These are phyloP conservation scores for Columbina picui DNA, from an alignment of 2,113 vertebrate species.

Conservation along the genomic window DNA sequence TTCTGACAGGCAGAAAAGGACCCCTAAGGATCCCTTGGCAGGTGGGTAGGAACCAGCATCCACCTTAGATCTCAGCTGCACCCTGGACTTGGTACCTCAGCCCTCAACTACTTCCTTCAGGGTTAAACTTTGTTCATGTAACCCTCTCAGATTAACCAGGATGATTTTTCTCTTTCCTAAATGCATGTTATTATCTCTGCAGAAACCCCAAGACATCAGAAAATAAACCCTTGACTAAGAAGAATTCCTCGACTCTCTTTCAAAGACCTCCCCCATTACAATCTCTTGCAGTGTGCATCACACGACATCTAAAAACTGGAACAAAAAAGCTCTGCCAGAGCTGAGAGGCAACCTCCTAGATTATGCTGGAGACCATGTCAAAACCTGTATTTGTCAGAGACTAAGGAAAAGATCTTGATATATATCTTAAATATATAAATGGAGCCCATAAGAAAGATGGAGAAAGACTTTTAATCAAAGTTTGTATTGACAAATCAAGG, in stretches of 20 bases:
- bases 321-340: background rate
- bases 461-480: background rate
- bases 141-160: background rate
- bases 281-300: background rate
- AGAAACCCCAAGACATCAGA: background rate
- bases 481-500: background rate
- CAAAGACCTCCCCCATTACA: accelerated
- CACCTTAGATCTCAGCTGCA: background rate
- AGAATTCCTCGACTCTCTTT: background rate
- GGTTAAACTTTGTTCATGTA: background rate
- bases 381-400: background rate
- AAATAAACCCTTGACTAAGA: background rate
- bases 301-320: background rate
- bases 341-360: background rate
- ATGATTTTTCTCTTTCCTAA: background rate
- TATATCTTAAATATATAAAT: background rate
- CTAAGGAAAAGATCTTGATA: background rate
- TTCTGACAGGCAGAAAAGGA: background rate
- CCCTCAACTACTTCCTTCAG: background rate
- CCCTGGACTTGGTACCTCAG: background rate
- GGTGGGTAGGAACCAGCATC: background rate
- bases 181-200: background rate
- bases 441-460: background rate
- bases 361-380: background rate
- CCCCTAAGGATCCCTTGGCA: background rate